Base-by-base conservation (phyloP, 1,140 invertebrate genomes). In the Sycophila sp. region DNA sequence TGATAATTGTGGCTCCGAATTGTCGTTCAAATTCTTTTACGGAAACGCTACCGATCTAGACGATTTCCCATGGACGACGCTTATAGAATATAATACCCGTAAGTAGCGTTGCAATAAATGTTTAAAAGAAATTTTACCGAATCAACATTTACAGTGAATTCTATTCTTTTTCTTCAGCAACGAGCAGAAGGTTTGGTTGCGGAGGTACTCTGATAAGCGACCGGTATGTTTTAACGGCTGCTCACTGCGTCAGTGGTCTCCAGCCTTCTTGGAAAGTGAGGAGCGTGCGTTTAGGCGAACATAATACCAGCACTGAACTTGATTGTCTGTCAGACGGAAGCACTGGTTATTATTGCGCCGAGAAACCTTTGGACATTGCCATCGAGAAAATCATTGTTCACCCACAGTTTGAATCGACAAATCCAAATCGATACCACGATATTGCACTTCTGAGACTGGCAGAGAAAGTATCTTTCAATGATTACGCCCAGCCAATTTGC, bases 401-500 rank as follows among this genome's bases (percentile, higher is more conserved):
- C 78, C 89, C 91, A 38, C 71, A 85, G 0, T 96, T 94, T n/a
- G 2, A 34, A 17, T 1, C 8, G 4, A 22, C 38, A n/a, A 5
- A 36, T 47, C 30, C 1, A 7, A 24, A 4, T 36, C 7, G 40
- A 1, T 22, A 24, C 8, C 89, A 95, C 74, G 94, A 96, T 75
- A 92, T 96, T 58, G 94, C 93, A 0, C 79, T 96, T 1, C 73
- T 96, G 10, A 88, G 91, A 62, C 82, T 96, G 4, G 77, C 81
- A 0, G 74, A 80, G 0, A 81, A 89, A 13, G 90, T 94, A 4
- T 63, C 75, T 8, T 93, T 89, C 78, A 90, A 87, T 68, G 85
- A 90, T 71, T 92, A 89, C 73, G 89, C 97, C 7, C 89, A 90
- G 76, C 94, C 95, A 0, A 92, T 97, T 60, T 98, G 96, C 76